Evolutionary conservation across 2,888 invertebrate species (phyloP).

Genomic region (Leptinotarsa juncta): DNA sequence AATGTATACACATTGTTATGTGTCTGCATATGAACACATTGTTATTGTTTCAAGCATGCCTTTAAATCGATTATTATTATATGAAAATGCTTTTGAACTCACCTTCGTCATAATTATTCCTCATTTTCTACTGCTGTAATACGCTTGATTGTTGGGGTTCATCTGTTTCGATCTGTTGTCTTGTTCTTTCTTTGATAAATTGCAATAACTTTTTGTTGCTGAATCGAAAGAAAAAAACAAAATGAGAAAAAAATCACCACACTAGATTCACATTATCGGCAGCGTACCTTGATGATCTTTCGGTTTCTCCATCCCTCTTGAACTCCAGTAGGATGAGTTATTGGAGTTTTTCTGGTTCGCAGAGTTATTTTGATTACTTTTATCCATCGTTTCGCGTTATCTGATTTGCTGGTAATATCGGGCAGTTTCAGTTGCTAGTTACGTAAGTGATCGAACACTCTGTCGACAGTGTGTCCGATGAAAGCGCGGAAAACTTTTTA

Average conservation of each 20-base stretch:
- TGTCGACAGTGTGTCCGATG: background rate
- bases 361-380: slow-evolving; percentile 26
- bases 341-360: slow-evolving; percentile 36
- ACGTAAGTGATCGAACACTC: slow-evolving; percentile 17
- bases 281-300: slow-evolving; percentile 28
- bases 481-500: slow-evolving; percentile 14
- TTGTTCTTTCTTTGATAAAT: slow-evolving; percentile 32
- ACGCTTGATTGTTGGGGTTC: slow-evolving; percentile 33
- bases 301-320: slow-evolving; percentile 32
- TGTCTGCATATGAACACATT: too few species aligned
- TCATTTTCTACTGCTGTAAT: slow-evolving; percentile 21
- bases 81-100: too few species aligned
- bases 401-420: background rate
- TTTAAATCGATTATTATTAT: too few species aligned
- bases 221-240: background rate
- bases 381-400: slow-evolving; percentile 26
- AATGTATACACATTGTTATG: too few species aligned
- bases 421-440: slow-evolving; percentile 6
- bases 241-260: background rate
- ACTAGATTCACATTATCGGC: background rate
- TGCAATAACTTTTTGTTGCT: slow-evolving; percentile 25
- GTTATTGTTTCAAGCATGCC: too few species aligned
- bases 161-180: slow-evolving; percentile 32
- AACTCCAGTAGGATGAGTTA: slow-evolving; percentile 31
- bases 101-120: background rate